These are phyloP conservation scores for Cygnus atratus DNA, from an alignment of 2,113 vertebrate species.

Conservation along the genomic window DNA sequence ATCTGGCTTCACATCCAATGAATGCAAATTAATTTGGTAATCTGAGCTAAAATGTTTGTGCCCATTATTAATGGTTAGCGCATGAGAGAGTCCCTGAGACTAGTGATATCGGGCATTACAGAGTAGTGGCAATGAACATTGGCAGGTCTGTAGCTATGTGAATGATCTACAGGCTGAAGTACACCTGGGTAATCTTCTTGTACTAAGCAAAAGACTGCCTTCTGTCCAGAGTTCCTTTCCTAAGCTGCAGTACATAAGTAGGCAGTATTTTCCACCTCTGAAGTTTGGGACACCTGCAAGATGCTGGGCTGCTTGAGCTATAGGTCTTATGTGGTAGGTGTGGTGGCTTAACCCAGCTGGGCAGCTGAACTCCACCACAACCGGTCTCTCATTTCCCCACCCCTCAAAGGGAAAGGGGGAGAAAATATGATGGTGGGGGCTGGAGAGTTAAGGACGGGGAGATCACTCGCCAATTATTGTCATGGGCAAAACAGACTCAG, in stretches of 20 bases:
- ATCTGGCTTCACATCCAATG: background rate
- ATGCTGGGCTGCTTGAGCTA: background rate
- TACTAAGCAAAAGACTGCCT: background rate
- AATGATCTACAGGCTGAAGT: background rate
- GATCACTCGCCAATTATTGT: no score
- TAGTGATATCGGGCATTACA: background rate
- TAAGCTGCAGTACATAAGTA: background rate
- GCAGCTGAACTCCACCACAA: no score
- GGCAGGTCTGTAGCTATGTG: rapidly evolving
- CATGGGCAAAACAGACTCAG: no score
- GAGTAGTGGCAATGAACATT: rapidly evolving
- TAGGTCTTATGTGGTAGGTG: background rate
- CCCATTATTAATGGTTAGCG: background rate
- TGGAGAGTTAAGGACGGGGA: no score
- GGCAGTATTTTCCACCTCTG: background rate
- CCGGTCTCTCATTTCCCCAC: no score
- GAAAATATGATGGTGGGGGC: no score
- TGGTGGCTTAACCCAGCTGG: no score
- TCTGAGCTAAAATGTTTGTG: background rate
- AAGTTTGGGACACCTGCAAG: background rate
- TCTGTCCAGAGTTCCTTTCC: background rate
- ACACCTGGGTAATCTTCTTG: background rate
- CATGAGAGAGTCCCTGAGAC: background rate
- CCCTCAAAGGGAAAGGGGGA: no score
- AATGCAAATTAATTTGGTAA: background rate